Conservation (phyloP, 2,113 vertebrate genomes). For the Thinocorus orbignyianus region DNA sequence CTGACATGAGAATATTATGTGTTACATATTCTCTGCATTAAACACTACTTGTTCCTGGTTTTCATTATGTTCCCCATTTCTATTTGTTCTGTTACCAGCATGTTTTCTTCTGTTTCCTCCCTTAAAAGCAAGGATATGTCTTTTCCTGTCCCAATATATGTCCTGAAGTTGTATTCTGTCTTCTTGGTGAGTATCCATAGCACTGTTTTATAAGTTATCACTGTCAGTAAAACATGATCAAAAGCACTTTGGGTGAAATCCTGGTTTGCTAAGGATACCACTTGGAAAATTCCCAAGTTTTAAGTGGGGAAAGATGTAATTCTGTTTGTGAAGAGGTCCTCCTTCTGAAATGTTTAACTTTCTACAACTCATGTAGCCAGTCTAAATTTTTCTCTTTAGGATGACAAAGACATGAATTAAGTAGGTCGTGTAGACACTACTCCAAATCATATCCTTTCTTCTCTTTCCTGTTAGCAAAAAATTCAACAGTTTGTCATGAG, state of each 20-base stretch:
- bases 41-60: neutral
- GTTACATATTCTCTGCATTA: neutral
- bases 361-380: neutral
- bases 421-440: neutral
- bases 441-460: neutral
- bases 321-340: neutral
- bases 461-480: neutral
- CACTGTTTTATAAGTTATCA: neutral
- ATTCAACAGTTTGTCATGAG: neutral
- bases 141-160: neutral
- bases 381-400: neutral
- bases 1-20: neutral
- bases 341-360: neutral
- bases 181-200: neutral
- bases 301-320: neutral
- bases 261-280: neutral
- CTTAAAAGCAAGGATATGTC: neutral
- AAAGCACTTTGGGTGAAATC: neutral
- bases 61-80: neutral
- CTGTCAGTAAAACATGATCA: neutral
- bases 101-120: neutral
- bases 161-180: neutral
- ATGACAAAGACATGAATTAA: neutral
- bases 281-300: neutral
- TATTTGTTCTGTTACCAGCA: neutral